A percentile compares a stretch with the other conserved stretches of the same genome.
Evolutionary conservation across 2,797 vertebrate genomes (phyloP).

Genomic region (Pachyuromys duprasi): DNA sequence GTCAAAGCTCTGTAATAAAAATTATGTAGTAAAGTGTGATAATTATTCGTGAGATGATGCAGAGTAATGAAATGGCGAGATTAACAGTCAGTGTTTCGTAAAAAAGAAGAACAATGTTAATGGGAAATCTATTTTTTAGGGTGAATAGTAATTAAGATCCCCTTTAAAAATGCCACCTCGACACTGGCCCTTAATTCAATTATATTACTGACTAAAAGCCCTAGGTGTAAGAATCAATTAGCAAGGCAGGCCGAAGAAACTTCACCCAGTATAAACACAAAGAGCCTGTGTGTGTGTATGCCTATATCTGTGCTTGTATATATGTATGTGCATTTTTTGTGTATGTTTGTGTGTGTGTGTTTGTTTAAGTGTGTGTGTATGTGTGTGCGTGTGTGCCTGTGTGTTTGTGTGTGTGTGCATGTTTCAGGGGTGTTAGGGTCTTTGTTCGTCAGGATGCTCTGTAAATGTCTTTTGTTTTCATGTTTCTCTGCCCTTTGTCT

Average conservation of each 20-base stretch:
- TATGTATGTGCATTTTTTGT: background rate
- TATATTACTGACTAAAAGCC: slow-evolving; percentile 39
- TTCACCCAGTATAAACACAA: slow-evolving; percentile 21
- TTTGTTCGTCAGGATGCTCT: slow-evolving; percentile 64
- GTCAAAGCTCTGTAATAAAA: slow-evolving; percentile 53
- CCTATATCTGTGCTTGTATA: background rate
- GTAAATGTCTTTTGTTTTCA: slow-evolving; percentile 73
- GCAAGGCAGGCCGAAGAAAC: slow-evolving; percentile 4
- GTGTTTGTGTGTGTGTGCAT: background rate
- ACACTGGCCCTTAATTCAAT: slow-evolving; percentile 52
- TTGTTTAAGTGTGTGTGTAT: background rate
- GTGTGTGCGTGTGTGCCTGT: background rate
- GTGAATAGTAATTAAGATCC: slow-evolving; percentile 31
- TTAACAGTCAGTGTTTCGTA: background rate
- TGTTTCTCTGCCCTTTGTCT: slow-evolving; percentile 77
- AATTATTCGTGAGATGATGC: background rate
- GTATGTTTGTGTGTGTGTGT: background rate
- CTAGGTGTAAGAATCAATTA: slow-evolving; percentile 43
- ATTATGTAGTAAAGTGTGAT: slow-evolving; percentile 11
- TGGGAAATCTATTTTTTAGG: slow-evolving; percentile 17
- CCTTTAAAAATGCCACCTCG: slow-evolving; percentile 33
- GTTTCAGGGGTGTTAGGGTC: background rate
- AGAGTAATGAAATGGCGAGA: background rate
- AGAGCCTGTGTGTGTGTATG: background rate
- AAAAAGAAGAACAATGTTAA: slow-evolving; percentile 16